Percentiles rank a stretch among this genome's conserved stretches.
phyloP scores from a whole-genome alignment of 2,113 vertebrate species.

The Oreochromis tanganicae region DNA sequence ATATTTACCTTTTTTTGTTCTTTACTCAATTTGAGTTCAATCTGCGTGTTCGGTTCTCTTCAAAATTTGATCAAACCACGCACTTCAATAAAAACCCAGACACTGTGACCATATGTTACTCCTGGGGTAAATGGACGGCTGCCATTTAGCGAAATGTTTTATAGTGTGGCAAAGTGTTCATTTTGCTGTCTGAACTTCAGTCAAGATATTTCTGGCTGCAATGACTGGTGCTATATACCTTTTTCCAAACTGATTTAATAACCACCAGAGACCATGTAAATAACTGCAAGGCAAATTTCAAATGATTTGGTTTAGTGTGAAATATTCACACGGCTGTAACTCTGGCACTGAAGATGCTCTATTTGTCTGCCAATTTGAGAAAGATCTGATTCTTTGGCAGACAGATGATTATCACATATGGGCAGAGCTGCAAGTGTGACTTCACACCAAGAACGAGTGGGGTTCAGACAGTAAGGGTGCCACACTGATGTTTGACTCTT shows the following conservation, averaged over 20 bases:
- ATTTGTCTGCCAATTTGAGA: background rate
- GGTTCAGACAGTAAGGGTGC: background rate
- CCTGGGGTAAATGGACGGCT: background rate
- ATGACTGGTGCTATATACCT: background rate
- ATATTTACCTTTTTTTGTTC: background rate
- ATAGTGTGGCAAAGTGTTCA: background rate
- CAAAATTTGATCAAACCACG: background rate
- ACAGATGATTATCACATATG: conserved; percentile 17
- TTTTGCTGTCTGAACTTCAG: background rate
- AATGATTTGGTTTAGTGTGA: background rate
- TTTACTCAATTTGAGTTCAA: background rate
- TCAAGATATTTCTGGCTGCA: background rate
- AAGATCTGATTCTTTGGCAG: background rate
- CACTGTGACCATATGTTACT: background rate
- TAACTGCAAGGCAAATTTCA: background rate
- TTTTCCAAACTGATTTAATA: background rate
- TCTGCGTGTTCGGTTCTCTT: background rate
- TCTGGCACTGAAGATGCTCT: background rate
- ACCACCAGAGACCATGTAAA: background rate
- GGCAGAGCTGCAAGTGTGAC: background rate
- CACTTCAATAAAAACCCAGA: background rate
- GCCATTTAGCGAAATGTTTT: background rate
- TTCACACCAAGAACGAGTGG: background rate
- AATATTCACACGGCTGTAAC: background rate
- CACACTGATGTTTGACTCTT: background rate